Base-by-base conservation (phyloP, 2,888 invertebrate genomes). In the Acanthoscelides obtectus region DNA sequence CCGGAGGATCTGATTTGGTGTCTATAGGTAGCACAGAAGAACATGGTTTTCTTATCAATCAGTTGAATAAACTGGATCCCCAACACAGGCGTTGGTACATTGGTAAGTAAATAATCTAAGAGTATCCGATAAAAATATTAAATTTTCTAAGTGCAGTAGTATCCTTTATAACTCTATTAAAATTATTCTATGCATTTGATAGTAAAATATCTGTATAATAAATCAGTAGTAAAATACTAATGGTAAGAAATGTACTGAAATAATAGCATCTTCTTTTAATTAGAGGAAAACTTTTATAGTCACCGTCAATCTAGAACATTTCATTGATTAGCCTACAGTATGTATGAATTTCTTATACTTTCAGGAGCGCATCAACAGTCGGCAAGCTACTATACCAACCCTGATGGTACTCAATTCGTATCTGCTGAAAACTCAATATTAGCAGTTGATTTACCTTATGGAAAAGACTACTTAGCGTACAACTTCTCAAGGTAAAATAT, bases 31-130 rank as follows among this genome's bases (percentile, higher is more conserved):
- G 88, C 71, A 87, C 92, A 3, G 95, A 95, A 73, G 97, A 98
- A 83, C 96, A 97, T 87, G 90, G 93, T 0, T 98, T 97, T 82
- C 88, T 98, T 65, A 88, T 95, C 6, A 90, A 94, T 75, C 92
- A 94, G 81, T 85, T 98, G n/a, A 90, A 93, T 80, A 87, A 89
- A 80, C 88, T 94, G 79, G 97, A 97, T 85, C 94, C 95, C 19
- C 94, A 94, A 77, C 95, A 94, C 83, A 89, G 94, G 72, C 89
- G 91, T 4, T 98, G 97, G 94, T 97, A 94, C 82, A 90, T 94
- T 22, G 94, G 95, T 66, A 17, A 45, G 45, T 12, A 45, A 45
- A 1, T 45, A 45, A 17, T 17, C 17, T 45, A 12, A 45, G 5
- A 12, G 45, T 45, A 45, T 45, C 1, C 17, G 17, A 12, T 45